phyloP scores from a whole-genome alignment of 2,888 invertebrate species.

The Hypomecis atomaria region DNA sequence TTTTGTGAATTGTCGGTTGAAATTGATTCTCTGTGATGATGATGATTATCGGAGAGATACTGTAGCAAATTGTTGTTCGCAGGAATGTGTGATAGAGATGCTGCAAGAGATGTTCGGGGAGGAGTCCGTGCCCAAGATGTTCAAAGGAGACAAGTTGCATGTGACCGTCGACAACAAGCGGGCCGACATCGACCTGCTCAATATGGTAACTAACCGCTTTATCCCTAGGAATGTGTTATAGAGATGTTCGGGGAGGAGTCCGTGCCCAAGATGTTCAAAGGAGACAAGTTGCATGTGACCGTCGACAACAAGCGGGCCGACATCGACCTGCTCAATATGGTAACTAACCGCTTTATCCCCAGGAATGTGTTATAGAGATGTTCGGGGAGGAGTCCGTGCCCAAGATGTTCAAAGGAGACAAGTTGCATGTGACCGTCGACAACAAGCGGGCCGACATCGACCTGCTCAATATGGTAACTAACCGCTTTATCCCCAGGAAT shows the following conservation, averaged over 20 bases:
- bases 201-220: slow-evolving; percentile 83
- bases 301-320: slow-evolving; percentile 94
- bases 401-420: slow-evolving; percentile 96
- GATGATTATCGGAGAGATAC: too few species aligned
- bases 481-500: slow-evolving; percentile 84
- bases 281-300: slow-evolving; percentile 93
- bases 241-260: slow-evolving; percentile 98
- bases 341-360: slow-evolving; percentile 54
- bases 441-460: slow-evolving; percentile 94
- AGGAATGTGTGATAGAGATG: slow-evolving; percentile 95
- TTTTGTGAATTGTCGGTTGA: too few species aligned
- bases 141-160: slow-evolving; percentile 94
- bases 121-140: slow-evolving; percentile 96
- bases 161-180: slow-evolving; percentile 93
- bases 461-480: slow-evolving; percentile 88
- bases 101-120: slow-evolving; percentile 98
- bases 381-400: slow-evolving; percentile 97
- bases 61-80: too few species aligned
- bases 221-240: slow-evolving; percentile 89
- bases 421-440: slow-evolving; percentile 93
- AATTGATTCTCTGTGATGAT: too few species aligned
- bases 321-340: slow-evolving; percentile 92
- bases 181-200: slow-evolving; percentile 93
- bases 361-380: slow-evolving; percentile 96
- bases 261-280: slow-evolving; percentile 96